These are phyloP conservation scores for Ellobius talpinus DNA, from an alignment of 2,113 vertebrate species.

Conservation along the genomic window DNA sequence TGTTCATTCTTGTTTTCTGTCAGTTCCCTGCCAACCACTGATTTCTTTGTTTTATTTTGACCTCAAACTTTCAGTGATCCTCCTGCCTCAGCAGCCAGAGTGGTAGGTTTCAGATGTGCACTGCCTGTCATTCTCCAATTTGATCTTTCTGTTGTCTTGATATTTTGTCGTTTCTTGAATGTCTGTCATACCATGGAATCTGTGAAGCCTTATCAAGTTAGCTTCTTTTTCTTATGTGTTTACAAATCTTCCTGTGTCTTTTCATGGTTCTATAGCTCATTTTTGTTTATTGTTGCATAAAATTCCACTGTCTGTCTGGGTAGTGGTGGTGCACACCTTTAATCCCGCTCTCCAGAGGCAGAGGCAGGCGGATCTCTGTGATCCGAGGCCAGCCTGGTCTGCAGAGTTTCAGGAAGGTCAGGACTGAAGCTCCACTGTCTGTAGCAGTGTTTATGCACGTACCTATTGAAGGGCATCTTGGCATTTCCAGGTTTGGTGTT, in stretches of 20 bases:
- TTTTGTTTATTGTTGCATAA: background rate
- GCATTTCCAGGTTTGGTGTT: background rate
- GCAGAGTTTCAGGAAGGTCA: too few species aligned
- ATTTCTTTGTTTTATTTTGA: background rate
- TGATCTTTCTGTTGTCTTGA: background rate
- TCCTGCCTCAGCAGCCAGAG: background rate
- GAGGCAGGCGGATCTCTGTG: too few species aligned
- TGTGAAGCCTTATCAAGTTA: background rate
- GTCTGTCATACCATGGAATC: background rate
- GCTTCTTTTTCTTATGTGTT: background rate
- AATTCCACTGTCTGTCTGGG: background rate
- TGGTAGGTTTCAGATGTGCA: background rate
- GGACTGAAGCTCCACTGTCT: background rate
- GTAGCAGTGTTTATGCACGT: background rate
- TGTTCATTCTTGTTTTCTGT: background rate
- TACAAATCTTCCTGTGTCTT: background rate
- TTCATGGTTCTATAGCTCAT: background rate
- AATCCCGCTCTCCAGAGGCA: too few species aligned
- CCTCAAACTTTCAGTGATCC: background rate
- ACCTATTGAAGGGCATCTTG: background rate
- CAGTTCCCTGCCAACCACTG: background rate
- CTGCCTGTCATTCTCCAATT: too few species aligned
- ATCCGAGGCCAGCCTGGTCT: too few species aligned
- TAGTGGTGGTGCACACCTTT: too few species aligned
- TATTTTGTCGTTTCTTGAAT: background rate